Base-by-base conservation (phyloP, 2,888 invertebrate genomes). In the Cryptophagus acutangulus region DNA sequence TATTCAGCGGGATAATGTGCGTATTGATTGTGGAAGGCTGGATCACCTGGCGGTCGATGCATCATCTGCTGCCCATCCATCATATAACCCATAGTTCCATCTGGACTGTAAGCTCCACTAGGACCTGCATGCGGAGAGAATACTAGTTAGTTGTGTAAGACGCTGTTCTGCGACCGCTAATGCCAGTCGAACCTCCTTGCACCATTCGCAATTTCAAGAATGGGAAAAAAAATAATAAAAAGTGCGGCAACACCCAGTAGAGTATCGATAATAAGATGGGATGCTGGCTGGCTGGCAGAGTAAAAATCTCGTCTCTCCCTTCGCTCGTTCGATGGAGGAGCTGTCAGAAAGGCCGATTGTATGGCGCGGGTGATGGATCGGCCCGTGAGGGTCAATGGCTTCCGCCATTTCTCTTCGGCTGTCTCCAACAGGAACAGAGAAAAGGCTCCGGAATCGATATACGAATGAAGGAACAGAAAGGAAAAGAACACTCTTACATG, bases 51-150 rank as follows among this genome's bases (percentile, higher is more conserved):
- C 66, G 91, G 88, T 78, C 91, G 85, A 78, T 91, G 91, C 87
- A 91, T 90, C 91, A 92, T 92, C 75, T 90, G 90, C 75, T 91
- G 90, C 62, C 90, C 89, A 75, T 95, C 94, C 91, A 94, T 93
- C 88, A 94, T 94, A 74, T 93, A 92, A 72, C 93, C 91, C 82
- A 91, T 91, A 69, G 87, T 82, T 64, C 89, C 91, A 72, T 95
- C 95, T 58, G 94, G 94, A 74, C 93, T 93, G 78, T 95, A 95
- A 55, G 87, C 87, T 63, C 90, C 91, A 74, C 90, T 90, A 63
- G 93, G 92, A 72, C 92, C 92, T 76, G 92, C 89, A 74, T 89
- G 88, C 61, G 89, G 89, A 69, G 85, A 83, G 76, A 91, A 91
- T 72, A 91, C 91, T 87, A 72, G 75, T 37, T 10, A 76, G 71